Conservation (phyloP, 2,797 vertebrate species). For the Catamblyrhynchus diadema region DNA sequence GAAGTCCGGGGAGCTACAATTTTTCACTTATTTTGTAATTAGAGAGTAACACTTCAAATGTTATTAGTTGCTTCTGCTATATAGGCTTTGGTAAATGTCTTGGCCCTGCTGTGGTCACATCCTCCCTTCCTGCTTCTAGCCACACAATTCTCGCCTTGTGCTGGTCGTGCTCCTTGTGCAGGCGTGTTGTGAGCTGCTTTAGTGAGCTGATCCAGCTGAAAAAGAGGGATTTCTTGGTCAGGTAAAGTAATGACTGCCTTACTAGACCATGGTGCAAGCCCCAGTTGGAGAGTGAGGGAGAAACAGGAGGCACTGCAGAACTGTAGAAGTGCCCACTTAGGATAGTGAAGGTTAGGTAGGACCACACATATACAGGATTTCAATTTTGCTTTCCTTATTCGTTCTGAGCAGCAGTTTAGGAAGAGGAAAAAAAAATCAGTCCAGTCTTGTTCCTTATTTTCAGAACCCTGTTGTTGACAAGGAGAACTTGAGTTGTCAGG, state of each 20-base stretch:
- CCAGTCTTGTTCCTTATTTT: neutral
- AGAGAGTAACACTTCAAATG: neutral
- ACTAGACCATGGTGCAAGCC: neutral
- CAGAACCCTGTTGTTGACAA: neutral
- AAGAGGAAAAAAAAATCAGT: neutral
- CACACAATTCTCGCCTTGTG: neutral
- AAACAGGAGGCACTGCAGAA: neutral
- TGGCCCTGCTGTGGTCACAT: neutral
- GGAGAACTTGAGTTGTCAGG: neutral
- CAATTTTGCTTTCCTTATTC: neutral
- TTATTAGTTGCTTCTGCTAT: neutral
- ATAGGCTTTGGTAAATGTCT: neutral
- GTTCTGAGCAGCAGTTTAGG: neutral
- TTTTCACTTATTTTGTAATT: slow-evolving; percentile 1
- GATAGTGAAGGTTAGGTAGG: neutral
- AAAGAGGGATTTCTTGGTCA: neutral
- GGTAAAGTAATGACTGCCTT: neutral
- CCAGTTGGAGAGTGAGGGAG: neutral
- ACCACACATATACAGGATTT: neutral
- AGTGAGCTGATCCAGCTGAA: neutral
- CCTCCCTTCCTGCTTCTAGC: neutral
- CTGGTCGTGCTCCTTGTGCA: neutral
- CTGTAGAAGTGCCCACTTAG: neutral
- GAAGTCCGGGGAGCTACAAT: neutral
- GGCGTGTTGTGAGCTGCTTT: neutral